Evolutionary conservation across 2,113 vertebrate genomes (phyloP), one percentile per base, ranked within the genome.

Genomic region (Antigone vipio): DNA sequence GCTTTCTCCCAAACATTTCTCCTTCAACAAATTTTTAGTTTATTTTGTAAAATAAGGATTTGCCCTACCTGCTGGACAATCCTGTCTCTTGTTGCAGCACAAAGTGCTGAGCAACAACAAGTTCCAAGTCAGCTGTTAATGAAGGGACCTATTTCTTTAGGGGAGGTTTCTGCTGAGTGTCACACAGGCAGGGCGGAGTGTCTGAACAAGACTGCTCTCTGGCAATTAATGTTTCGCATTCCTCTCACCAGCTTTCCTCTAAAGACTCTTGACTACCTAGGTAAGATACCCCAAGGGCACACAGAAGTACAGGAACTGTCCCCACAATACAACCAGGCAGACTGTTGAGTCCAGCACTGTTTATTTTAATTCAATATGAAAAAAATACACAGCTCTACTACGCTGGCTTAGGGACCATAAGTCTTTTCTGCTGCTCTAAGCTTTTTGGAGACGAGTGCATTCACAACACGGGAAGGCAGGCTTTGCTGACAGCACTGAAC

Each of bases 371-470:
- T 68, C 32, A 78, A 27, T 27, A 29, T 66, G 62, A 9, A 45
- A 77, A 96, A 94, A 93, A 50, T 8, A 89, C 66, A 45, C 68
- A 68, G 66, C 27, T 85, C 58, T 55, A 42, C 87, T 53, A 34
- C 0, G 0, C n/a, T 35, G 59, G 89, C 81, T 89, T 85, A 85
- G 58, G 91, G 58, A 95, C 63, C 38, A 44, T 69, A 76, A 67
- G n/a, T 44, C 58, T 66, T 86, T 95, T 87, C 84, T 97, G 95
- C 95, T 85, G 77, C 66, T 55, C 53, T 92, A 91, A 95, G 94
- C 95, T 49, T 89, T 93, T 91, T 60, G 63, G 71, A 81, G 86
- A 72, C 0, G 3, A 89, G 27, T 4, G 58, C 55, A 47, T 76
- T 76, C 69, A 88, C 12, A 76, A 77, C 58, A 76, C 0, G 22